Base-by-base conservation (phyloP, 1,140 invertebrate genomes). In the Battus philenor region DNA sequence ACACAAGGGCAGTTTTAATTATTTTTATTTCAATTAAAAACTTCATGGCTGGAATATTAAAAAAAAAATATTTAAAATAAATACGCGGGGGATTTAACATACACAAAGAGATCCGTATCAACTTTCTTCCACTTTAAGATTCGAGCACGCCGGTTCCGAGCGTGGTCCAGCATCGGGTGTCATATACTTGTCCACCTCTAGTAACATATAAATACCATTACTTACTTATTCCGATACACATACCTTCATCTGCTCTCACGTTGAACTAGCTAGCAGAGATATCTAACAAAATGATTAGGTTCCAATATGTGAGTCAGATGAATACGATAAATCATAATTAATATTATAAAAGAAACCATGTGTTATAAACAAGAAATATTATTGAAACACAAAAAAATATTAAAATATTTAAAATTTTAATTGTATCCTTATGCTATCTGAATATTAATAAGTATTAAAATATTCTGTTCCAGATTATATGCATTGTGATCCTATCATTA, bases 191-290 rank as follows among this genome's bases (percentile, higher is more conserved):
- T 55, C 49, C 26, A 47, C 49, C 57, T 59, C 51, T 61, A 55
- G 50, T 69, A 56, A 49, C 58, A 56, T 78, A 80, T 80, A 80
- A 75, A 77, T 80, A 74, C 64, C 50, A 52, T 55, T 34, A 46
- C 53, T 55, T 64, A 53, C 52, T 44, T 50, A 31, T 15, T 18
- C 43, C 17, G 32, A 13, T 38, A 22, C 68, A 73, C 71, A 73
- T 60, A 62, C 65, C 47, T 59, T 47, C 46, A 30, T 51, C 39
- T 29, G 44, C 34, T 39, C 45, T 54, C 44, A 33, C 31, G 26
- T 36, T 27, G 38, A 29, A 34, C 41, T 16, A 38, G 50, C 32
- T 20, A 38, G 20, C 53, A 1, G 30, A 44, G 10, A 11, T 22
- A 45, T 44, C 26, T 24, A 20, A 36, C n/a, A 60, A 54, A 53